A percentile compares a stretch with the other conserved stretches of the same genome.
These are phyloP conservation scores for Plodia interpunctella DNA, from an alignment of 1,140 invertebrate species.

Conservation along the genomic window DNA sequence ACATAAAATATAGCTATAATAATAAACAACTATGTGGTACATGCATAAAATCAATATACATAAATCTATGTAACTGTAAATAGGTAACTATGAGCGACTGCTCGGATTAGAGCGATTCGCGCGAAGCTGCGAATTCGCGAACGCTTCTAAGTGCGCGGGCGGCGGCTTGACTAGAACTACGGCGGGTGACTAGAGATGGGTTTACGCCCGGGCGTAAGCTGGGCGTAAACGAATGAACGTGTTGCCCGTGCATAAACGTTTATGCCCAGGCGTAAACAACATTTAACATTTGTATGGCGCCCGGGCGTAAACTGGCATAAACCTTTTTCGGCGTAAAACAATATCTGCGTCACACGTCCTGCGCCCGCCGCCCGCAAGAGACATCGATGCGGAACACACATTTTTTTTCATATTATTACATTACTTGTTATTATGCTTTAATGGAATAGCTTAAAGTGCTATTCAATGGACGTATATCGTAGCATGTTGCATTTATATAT, in stretches of 20 bases:
- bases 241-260: too few species aligned
- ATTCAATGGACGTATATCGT: not conserved
- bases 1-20: slow-evolving; percentile 41
- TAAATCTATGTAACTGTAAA: slow-evolving; percentile 44
- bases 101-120: slow-evolving; percentile 28
- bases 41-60: slow-evolving; percentile 48
- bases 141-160: not conserved
- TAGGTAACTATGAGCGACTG: slow-evolving; percentile 44
- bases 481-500: not conserved
- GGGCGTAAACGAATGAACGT: too few species aligned
- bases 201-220: too few species aligned
- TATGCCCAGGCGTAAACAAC: too few species aligned
- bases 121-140: slow-evolving; percentile 17
- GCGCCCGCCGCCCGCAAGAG: slow-evolving; percentile 7
- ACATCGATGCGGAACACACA: not conserved
- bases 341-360: not conserved
- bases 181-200: not conserved
- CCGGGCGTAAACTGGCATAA: too few species aligned
- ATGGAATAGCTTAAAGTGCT: not conserved
- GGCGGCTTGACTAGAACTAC: slow-evolving; percentile 22
- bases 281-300: too few species aligned
- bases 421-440: not conserved
- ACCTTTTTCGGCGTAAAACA: too few species aligned
- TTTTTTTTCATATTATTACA: not conserved
- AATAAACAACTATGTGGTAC: slow-evolving; percentile 29